A percentile compares a stretch with the other conserved stretches of the same genome.
Conservation (phyloP, 2,113 vertebrate species). For the Trichechus manatus region DNA sequence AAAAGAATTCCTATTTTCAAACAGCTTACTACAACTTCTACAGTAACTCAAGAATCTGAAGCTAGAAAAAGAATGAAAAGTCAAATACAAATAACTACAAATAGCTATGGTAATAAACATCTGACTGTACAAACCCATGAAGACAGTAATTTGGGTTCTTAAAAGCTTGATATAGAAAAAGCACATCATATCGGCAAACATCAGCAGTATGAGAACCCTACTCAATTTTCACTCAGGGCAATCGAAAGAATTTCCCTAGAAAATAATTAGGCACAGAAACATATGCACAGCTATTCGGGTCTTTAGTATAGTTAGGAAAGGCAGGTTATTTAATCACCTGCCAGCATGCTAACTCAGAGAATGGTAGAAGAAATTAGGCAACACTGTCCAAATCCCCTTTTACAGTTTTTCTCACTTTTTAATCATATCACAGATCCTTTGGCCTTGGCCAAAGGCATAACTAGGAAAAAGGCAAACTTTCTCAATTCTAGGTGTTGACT, state of each 20-base stretch:
- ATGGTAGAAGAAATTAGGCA: neutral
- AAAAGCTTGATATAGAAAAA: neutral
- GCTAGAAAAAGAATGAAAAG: neutral
- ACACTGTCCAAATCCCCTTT: neutral
- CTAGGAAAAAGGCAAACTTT: neutral
- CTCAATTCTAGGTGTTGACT: neutral
- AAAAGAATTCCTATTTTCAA: neutral
- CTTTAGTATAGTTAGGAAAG: neutral
- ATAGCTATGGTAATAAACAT: slow-evolving; percentile 26
- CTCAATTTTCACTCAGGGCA: slow-evolving; percentile 43
- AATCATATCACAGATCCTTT: slow-evolving; percentile 4
- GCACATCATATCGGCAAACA: neutral
- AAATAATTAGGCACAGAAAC: slow-evolving; percentile 19
- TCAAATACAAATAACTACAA: slow-evolving; percentile 47
- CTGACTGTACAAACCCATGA: neutral
- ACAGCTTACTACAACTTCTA: slow-evolving; percentile 3
- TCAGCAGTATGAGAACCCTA: neutral
- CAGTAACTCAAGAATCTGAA: slow-evolving; percentile 23
- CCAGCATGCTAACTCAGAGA: slow-evolving; percentile 22
- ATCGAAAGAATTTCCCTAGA: neutral
- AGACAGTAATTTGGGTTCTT: slow-evolving; percentile 28
- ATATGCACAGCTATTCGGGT: neutral
- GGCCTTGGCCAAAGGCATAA: neutral
- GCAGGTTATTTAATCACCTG: slow-evolving; percentile 34
- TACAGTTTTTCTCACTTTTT: slow-evolving; percentile 24